Base-by-base conservation (phyloP, 2,797 vertebrate species). In the Dermochelys coriacea region DNA sequence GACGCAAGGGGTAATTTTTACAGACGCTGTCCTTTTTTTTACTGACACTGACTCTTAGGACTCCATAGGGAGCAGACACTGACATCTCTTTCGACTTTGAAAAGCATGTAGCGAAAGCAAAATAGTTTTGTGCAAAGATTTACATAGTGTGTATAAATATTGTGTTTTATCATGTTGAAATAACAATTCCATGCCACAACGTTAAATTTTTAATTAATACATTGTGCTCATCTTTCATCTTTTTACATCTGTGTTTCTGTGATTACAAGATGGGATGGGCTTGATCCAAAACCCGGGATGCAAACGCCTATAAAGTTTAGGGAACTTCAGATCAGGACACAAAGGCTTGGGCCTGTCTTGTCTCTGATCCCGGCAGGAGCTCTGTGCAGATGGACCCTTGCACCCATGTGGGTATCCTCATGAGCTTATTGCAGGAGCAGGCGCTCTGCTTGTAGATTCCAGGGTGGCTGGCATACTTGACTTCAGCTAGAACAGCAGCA, bases 41-140 rank as follows among this genome's bases (percentile, higher is more conserved):
- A 97, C 68, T 93, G 89, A 94, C 90, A 97, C 29, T 27, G 84
- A 96, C 95, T 95, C 95, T 95, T 97, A 93, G 91, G 89, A 95
- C 94, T 96, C 94, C 93, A 50, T 94, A 95, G 95, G 94, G 96
- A 97, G 91, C 88, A 85, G 81, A 88, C 89, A 85, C 91, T 83
- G 89, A 94, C 93, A 93, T 96, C 86, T 96, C 89, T 92, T 87
- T 96, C 95, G 95, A 96, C 89, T 97, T 97, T 96, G 92, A 96
- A 90, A 96, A 96, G 90, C 90, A 97, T 77, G 85, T 78, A 91
- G 96, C 92, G 94, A 90, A 96, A 95, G 95, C 91, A 92, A 92
- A 97, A 93, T 90, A 90, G 91, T 45, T 96, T 97, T 96, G 95
- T 94, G 94, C 95, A 96, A 96, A 97, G 96, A 97, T 98, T 98